phyloP scores from a whole-genome alignment of 2,888 invertebrate genomes.

The Epirrhoe alternata region DNA sequence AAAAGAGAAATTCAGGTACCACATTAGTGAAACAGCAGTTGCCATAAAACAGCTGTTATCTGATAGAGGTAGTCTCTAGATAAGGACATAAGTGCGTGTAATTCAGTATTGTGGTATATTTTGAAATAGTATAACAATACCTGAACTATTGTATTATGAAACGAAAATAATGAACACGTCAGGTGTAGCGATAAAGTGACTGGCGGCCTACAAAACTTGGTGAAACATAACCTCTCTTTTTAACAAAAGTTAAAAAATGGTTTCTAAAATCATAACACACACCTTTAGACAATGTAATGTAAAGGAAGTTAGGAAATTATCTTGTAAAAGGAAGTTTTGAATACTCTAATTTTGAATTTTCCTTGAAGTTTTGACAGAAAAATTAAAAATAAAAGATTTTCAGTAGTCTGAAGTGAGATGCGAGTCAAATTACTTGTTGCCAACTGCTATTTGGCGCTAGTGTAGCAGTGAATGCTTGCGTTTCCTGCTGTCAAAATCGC shows the following conservation, averaged over 20 bases:
- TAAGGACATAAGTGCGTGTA: not conserved
- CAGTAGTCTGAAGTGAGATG: constrained; percentile 59
- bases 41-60: constrained; percentile 2
- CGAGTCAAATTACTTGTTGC: constrained; percentile 63
- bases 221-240: constrained; percentile 58
- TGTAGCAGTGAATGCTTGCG: constrained; percentile 81
- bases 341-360: constrained; percentile 20
- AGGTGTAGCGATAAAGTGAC: constrained; percentile 39
- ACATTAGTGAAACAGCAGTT: constrained; percentile 12
- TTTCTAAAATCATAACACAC: not conserved
- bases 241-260: not conserved
- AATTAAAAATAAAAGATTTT: constrained; percentile 54
- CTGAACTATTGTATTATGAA: not conserved
- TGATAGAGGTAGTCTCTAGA: not conserved
- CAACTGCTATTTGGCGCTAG: constrained; percentile 79
- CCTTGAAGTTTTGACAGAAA: constrained; percentile 35
- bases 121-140: not conserved
- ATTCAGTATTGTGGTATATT: not conserved
- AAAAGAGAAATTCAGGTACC: constrained; percentile 26
- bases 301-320: not conserved
- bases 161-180: constrained; percentile 20
- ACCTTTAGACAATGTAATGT: not conserved
- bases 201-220: constrained; percentile 53
- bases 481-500: constrained; percentile 84
- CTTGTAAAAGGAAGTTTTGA: not conserved